These are phyloP conservation scores for Pseudomyrmex sp. DNA, from an alignment of 1,140 invertebrate species.

Conservation along the genomic window DNA sequence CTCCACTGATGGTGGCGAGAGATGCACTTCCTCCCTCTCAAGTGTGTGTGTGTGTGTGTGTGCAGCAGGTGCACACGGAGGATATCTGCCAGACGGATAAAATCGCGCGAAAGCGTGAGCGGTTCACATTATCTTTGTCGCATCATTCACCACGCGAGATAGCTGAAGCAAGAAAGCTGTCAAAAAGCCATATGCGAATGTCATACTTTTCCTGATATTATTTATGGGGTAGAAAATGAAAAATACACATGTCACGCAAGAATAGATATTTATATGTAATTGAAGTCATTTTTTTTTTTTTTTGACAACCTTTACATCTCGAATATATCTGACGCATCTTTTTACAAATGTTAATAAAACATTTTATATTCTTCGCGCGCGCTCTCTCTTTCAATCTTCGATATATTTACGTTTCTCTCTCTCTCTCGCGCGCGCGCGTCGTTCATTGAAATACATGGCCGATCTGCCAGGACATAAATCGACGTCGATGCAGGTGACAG, in stretches of 20 bases:
- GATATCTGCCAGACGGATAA: background rate
- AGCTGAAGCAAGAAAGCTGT: background rate
- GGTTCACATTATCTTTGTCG: conserved; percentile 12
- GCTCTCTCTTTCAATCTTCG: no score
- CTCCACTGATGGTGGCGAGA: background rate
- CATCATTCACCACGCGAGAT: background rate
- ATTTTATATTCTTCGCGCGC: background rate
- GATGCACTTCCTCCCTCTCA: background rate
- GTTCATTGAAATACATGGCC: conserved; percentile 37
- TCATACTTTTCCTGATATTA: conserved; percentile 8
- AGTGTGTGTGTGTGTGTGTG: background rate
- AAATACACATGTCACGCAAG: no score
- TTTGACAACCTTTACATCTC: no score
- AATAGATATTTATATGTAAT: no score
- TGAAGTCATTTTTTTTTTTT: no score
- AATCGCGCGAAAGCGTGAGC: background rate
- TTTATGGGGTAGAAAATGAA: background rate
- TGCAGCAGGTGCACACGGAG: conserved; percentile 23
- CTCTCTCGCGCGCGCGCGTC: background rate
- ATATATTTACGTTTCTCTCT: conserved; percentile 40
- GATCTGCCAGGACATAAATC: conserved; percentile 51
- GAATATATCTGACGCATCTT: background rate
- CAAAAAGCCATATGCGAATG: no score
- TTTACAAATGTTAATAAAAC: background rate
- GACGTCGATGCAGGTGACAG: conserved; percentile 26